Evolutionary conservation across 2,113 vertebrate genomes (phyloP), one percentile per base, ranked within the genome.

Genomic region (Lepus timidus): DNA sequence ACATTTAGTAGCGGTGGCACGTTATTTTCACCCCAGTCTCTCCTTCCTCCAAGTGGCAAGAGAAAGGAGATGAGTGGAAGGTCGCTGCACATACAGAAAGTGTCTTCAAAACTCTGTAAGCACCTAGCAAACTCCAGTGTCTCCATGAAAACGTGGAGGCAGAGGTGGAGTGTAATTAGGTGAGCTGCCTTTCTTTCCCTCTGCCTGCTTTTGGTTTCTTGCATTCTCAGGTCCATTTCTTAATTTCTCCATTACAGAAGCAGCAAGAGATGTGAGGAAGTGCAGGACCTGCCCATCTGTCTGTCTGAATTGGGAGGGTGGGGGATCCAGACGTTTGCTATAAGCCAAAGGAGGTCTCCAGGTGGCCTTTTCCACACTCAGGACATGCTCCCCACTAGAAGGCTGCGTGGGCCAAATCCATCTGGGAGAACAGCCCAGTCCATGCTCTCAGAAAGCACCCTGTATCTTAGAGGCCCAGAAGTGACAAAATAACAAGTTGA

Each of bases 201-300:
- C 68, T n/a, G 3, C n/a, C 31, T 58, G 90, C 51, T 87, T 96
- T 86, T 44, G 11, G 73, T 68, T 67, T 88, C 74, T 89, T 84
- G 20, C 62, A 61, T 83, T 73, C 83, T 71, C 25, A 62, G 36
- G 52, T 55, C 2, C 70, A 33, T 94, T 36, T 91, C 83, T 96
- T 76, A 75, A 84, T 44, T 55, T 96, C 75, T 44, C 68, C 36
- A 17, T 91, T 85, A 91, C 39, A 52, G 25, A 33, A 23, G 78
- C 31, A 27, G 85, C 82, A 93, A 58, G 91, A 93, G 49, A 44
- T 31, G 31, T 71, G 52, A 88, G 62, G 51, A 78, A 17, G 49
- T 62, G 55, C 55, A 58, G 55, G 55, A 58, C 27, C 61, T 81
- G 44, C 10, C 73, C 58, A 20, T 33, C 70, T 33, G 13, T 0